phyloP scores from a whole-genome alignment of 2,113 vertebrate species.

The Zosterops hypoxanthus region DNA sequence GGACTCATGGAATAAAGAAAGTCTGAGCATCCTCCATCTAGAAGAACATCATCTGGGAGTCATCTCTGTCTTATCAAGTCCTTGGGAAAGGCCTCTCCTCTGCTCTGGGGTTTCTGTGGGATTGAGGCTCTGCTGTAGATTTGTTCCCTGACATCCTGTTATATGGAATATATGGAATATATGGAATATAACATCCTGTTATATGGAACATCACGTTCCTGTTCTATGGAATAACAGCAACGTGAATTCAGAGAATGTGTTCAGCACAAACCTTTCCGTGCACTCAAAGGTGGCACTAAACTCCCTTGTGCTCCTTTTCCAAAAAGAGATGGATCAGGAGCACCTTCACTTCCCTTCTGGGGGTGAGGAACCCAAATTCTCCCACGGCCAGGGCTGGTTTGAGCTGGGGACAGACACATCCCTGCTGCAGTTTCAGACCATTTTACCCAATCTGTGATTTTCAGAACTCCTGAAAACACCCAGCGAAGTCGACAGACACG shows the following conservation, averaged over 20 bases:
- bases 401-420: background rate
- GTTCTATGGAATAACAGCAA: background rate
- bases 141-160: too few species aligned
- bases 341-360: background rate
- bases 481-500: background rate
- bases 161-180: too few species aligned
- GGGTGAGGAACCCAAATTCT: background rate
- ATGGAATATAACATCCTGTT: too few species aligned
- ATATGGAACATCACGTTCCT: too few species aligned
- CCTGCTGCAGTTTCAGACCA: background rate
- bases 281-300: accelerated
- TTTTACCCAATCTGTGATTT: background rate
- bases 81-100: background rate
- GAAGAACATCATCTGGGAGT: background rate
- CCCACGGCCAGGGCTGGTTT: accelerated
- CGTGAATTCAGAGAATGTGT: accelerated
- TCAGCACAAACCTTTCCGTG: background rate
- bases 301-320: background rate
- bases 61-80: accelerated
- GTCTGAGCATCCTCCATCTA: background rate
- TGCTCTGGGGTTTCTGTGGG: background rate
- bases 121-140: background rate
- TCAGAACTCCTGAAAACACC: background rate
- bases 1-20: background rate
- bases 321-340: accelerated